These are phyloP conservation scores for Merluccius polli DNA, from an alignment of 2,797 vertebrate species.

Conservation along the genomic window DNA sequence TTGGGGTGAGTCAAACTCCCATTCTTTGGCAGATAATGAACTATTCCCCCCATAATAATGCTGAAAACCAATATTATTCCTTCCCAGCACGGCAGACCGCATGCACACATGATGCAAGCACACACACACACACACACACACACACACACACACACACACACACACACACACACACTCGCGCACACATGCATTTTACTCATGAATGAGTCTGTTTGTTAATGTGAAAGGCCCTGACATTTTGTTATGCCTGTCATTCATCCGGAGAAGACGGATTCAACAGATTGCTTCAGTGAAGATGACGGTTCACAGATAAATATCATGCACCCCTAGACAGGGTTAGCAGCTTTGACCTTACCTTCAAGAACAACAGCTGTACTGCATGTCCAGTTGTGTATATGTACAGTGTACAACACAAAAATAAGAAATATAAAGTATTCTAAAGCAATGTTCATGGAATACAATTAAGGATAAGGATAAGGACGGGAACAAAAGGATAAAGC, in stretches of 20 bases:
- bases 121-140: too few relatives aligned
- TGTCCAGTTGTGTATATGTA: too few relatives aligned
- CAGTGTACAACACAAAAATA: not conserved
- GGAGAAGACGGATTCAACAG: constrained; percentile 5
- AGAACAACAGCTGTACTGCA: not conserved
- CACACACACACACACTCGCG: not conserved
- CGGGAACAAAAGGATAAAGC: not conserved
- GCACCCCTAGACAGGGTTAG: not conserved
- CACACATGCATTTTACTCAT: constrained; percentile 31
- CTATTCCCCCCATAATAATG: constrained; percentile 58
- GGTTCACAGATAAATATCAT: not conserved
- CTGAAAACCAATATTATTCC: constrained; percentile 79
- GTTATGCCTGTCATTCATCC: constrained; percentile 55
- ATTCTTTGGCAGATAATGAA: constrained; percentile 64
- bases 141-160: not conserved
- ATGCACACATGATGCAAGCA: constrained; percentile 9
- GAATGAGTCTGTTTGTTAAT: constrained; percentile 70
- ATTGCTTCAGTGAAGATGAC: not conserved
- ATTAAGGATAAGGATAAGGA: not conserved
- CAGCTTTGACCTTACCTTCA: not conserved
- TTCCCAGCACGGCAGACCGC: constrained; percentile 28
- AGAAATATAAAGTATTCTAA: not conserved
- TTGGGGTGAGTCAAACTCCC: constrained; percentile 45
- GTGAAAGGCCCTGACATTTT: constrained; percentile 54
- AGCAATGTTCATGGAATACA: not conserved